These are phyloP conservation scores for Cherax quadricarinatus DNA, from an alignment of 1,140 invertebrate species.

Conservation along the genomic window DNA sequence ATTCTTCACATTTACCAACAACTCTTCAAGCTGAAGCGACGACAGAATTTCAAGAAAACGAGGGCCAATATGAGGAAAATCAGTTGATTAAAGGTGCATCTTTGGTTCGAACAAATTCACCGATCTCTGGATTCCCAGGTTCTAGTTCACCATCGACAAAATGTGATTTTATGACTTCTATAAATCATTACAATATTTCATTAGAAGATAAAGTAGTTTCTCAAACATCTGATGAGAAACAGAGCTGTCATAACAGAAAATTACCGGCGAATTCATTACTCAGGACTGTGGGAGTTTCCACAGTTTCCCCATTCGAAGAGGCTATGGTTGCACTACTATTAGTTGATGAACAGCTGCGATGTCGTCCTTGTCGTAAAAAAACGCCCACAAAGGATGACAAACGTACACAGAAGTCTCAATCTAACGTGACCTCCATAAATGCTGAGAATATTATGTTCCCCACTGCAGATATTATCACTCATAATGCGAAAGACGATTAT, in stretches of 20 bases:
- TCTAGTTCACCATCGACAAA: not conserved
- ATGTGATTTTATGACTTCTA: not conserved
- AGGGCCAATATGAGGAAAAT: not conserved
- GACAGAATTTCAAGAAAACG: not conserved
- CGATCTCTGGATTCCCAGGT: not conserved
- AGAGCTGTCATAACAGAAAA: not conserved
- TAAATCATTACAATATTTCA: not conserved
- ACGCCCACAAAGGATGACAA: not conserved
- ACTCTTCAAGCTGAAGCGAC: not conserved
- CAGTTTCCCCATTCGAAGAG: not conserved
- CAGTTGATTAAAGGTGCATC: not conserved
- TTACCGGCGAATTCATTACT: not conserved
- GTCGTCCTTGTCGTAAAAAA: not conserved
- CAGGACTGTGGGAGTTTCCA: not conserved
- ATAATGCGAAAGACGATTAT: no score
- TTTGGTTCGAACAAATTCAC: not conserved
- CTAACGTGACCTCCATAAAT: not conserved
- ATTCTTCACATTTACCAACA: not conserved
- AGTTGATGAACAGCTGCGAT: not conserved
- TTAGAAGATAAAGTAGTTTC: not conserved
- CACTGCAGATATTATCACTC: not conserved
- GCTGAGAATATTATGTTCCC: not conserved
- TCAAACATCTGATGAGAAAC: not conserved
- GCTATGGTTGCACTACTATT: not conserved
- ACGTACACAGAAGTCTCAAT: not conserved